Evolutionary conservation across 2,888 invertebrate species (phyloP).

Genomic region (Drosophila mimetica): DNA sequence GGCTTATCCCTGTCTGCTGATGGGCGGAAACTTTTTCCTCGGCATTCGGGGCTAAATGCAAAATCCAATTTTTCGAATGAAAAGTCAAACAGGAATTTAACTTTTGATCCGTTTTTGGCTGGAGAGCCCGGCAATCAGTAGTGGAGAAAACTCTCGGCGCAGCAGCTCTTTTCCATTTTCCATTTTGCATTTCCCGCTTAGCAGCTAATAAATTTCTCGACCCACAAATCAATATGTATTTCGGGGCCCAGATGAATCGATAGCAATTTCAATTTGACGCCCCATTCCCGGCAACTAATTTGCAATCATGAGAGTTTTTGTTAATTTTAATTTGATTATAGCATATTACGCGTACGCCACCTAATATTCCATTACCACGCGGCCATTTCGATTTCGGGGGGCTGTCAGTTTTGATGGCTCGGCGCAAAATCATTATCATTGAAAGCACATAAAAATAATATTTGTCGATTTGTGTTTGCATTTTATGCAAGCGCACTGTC

Average conservation of each 20-base stretch:
- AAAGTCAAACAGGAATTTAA: slow-evolving; percentile 78
- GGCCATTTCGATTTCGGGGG: slow-evolving; percentile 9
- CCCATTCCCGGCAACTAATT: slow-evolving; percentile 68
- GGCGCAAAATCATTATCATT: slow-evolving; percentile 61
- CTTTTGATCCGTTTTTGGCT: slow-evolving; percentile 77
- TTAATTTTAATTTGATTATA: slow-evolving; percentile 75
- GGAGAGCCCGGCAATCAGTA: slow-evolving; percentile 45
- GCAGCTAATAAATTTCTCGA: slow-evolving; percentile 26
- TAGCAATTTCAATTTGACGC: slow-evolving; percentile 61
- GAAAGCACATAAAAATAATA: slow-evolving; percentile 63
- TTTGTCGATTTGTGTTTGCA: slow-evolving; percentile 67
- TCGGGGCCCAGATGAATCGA: slow-evolving; percentile 41
- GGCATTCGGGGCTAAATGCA: slow-evolving; percentile 60
- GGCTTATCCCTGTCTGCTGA: slow-evolving; percentile 57
- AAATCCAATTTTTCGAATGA: slow-evolving; percentile 80
- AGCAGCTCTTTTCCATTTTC: slow-evolving; percentile 10
- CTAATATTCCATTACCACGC: slow-evolving; percentile 10
- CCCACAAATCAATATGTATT: slow-evolving; percentile 21
- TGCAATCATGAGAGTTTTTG: slow-evolving; percentile 72
- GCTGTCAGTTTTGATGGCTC: slow-evolving; percentile 27
- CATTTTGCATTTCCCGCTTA: slow-evolving; percentile 16
- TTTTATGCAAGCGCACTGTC: slow-evolving; percentile 55
- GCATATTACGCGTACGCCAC: slow-evolving; percentile 42
- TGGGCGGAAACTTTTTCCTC: slow-evolving; percentile 57
- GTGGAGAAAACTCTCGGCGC: slow-evolving; percentile 1